Evolutionary conservation across 1,140 invertebrate genomes (phyloP).

Genomic region (Caenorhabditis briggsae): DNA sequence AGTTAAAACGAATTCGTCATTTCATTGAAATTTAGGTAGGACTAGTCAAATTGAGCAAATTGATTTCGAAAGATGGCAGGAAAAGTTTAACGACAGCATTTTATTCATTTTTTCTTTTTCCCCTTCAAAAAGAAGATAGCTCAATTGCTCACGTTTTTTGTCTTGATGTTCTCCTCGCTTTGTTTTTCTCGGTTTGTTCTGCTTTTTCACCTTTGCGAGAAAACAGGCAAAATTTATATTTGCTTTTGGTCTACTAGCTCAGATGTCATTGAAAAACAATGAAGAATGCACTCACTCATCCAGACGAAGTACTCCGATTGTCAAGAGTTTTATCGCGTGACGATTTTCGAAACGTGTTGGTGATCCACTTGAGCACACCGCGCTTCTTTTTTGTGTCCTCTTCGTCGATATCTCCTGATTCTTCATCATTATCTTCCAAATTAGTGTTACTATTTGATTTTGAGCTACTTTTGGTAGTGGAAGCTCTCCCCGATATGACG

Average conservation of each 20-base stretch:
- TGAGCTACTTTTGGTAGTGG: conserved; percentile 20
- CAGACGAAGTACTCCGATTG: conserved; percentile 51
- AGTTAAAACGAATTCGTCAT: too few species aligned
- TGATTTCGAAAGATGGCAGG: too few species aligned
- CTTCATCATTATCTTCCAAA: conserved; percentile 28
- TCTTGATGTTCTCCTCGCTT: neutral
- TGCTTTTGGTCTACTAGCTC: too few species aligned
- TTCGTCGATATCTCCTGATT: conserved; percentile 14
- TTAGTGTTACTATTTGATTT: conserved; percentile 24
- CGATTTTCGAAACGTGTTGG: conserved; percentile 49
- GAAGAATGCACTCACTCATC: conserved; percentile 51
- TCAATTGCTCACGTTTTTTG: too few species aligned
- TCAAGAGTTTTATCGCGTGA: conserved; percentile 49
- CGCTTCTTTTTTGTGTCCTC: conserved; percentile 44
- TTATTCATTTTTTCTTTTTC: too few species aligned
- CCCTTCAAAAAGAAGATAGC: too few species aligned
- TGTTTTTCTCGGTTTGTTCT: neutral
- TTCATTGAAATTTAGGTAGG: too few species aligned
- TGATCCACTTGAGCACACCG: conserved; percentile 57
- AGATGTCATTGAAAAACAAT: neutral
- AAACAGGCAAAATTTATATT: neutral
- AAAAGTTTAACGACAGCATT: too few species aligned
- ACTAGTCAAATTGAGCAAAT: too few species aligned
- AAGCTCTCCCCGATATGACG: conserved; percentile 7
- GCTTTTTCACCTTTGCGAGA: neutral